Evolutionary conservation across 1,140 invertebrate species (phyloP), one percentile per base, ranked within the genome.

Genomic region (Laupala kohalensis): DNA sequence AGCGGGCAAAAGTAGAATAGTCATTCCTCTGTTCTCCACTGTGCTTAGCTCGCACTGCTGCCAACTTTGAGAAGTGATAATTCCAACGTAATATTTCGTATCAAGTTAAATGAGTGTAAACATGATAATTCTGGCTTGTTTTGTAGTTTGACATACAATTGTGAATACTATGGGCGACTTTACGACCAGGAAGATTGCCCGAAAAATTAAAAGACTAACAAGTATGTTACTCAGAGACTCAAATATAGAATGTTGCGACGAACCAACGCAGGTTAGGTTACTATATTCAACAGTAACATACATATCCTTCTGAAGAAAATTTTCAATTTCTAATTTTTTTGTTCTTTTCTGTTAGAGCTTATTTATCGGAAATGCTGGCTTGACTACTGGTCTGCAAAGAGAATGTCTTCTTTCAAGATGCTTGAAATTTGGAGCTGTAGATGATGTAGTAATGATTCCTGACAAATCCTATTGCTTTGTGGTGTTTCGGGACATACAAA

Each of bases 391-490:
- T 68, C 80, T 92, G 25, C 82, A 84, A 13, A 83, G 87, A 76
- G 86, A 89, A 78, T 79, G 81, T 27, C 75, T 94, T 1, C 76
- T 87, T 6, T 75, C 83, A 30, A 73, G 84, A 73, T 85, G 84
- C 77, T 70, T 74, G 74, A 74, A 77, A 76, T 83, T 80, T 84
- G 86, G 85, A 64, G 25, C 67, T 65, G 78, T 86, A 37, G 80
- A 81, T 74, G 83, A 83, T 67, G 81, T 93, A 53, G 76, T 86
- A 24, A 88, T 94, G 86, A 74, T 90, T 69, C 83, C 86, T 19
- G 83, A 83, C 69, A 92, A 93, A 82, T 90, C 91, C 0, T 94
- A 90, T 77, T 87, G 87, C 69, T 92, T 93, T 81, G 75, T 94
- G 2, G 79, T 81, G 67, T 92, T 86, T 77, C 66, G 76, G 9